Percentiles rank a stretch among this genome's conserved stretches.
Conservation (phyloP, 2,888 invertebrate genomes). For the Spilarctia lutea region DNA sequence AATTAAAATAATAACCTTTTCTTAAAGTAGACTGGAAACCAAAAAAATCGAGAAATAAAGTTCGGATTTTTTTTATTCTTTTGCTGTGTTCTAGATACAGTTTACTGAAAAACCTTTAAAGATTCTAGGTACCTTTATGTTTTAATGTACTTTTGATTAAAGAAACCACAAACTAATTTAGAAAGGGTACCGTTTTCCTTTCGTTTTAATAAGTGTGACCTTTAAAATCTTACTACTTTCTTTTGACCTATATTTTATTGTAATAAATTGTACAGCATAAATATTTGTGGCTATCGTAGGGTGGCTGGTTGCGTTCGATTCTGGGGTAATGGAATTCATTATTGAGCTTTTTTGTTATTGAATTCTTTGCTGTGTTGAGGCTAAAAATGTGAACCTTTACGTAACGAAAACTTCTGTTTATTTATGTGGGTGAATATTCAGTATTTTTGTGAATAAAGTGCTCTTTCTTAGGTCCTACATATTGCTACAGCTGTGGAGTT, state of each 20-base stretch:
- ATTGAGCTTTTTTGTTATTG: neutral
- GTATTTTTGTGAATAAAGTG: neutral
- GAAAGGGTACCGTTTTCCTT: neutral
- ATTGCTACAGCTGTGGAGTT: no score
- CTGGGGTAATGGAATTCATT: neutral
- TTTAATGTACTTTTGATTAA: neutral
- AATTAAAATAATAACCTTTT: no score
- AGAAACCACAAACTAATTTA: neutral
- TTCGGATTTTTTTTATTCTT: no score
- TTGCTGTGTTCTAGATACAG: neutral
- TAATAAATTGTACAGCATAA: neutral
- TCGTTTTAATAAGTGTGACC: neutral
- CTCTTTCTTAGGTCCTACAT: no score
- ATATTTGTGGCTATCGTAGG: neutral
- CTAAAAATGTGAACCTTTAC: neutral
- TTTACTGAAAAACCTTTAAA: rapidly evolving
- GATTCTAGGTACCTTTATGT: neutral
- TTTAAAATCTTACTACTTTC: neutral
- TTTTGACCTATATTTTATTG: neutral
- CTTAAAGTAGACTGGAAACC: neutral
- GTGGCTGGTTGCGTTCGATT: neutral
- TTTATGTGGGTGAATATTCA: neutral
- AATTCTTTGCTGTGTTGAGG: neutral
- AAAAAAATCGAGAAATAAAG: neutral
- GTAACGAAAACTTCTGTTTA: neutral